phyloP scores from a whole-genome alignment of 1,140 invertebrate species.

The Plodia interpunctella region DNA sequence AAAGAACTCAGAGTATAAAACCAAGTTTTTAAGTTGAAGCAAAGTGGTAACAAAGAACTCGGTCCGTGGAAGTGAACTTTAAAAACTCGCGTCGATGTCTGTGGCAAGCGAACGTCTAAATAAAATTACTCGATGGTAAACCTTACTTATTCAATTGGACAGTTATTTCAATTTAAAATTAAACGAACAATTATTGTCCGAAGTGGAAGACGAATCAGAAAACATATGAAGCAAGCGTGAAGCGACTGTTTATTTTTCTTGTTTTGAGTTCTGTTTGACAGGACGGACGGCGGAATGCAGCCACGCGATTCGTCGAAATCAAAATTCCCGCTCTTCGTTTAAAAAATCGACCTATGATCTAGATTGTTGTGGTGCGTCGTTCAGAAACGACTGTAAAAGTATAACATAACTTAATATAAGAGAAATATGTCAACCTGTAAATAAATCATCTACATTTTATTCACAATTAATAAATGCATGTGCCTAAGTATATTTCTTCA shows the following conservation, averaged over 20 bases:
- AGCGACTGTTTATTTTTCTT: slow-evolving; percentile 8
- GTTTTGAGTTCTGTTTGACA: slow-evolving; percentile 33
- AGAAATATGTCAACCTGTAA: no score
- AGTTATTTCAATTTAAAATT: background rate
- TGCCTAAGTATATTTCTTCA: no score
- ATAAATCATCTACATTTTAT: no score
- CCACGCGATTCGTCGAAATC: slow-evolving; percentile 49
- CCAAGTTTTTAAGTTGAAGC: background rate
- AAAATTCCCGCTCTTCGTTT: slow-evolving; percentile 46
- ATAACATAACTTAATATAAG: no score
- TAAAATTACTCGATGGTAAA: background rate
- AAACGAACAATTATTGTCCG: slow-evolving; percentile 13
- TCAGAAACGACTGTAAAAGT: slow-evolving; percentile 24
- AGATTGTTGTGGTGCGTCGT: slow-evolving; percentile 33
- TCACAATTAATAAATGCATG: no score
- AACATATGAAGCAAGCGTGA: slow-evolving; percentile 23
- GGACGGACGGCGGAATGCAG: slow-evolving; percentile 29
- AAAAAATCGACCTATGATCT: slow-evolving; percentile 53
- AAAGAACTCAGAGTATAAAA: background rate
- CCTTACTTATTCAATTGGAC: no score
- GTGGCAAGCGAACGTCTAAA: background rate
- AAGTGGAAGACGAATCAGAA: background rate
- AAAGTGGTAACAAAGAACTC: background rate
- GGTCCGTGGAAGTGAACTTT: background rate
- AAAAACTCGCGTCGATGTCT: background rate